Base-by-base conservation (phyloP, 1,140 invertebrate species). In the Drosophila equinoxialis region DNA sequence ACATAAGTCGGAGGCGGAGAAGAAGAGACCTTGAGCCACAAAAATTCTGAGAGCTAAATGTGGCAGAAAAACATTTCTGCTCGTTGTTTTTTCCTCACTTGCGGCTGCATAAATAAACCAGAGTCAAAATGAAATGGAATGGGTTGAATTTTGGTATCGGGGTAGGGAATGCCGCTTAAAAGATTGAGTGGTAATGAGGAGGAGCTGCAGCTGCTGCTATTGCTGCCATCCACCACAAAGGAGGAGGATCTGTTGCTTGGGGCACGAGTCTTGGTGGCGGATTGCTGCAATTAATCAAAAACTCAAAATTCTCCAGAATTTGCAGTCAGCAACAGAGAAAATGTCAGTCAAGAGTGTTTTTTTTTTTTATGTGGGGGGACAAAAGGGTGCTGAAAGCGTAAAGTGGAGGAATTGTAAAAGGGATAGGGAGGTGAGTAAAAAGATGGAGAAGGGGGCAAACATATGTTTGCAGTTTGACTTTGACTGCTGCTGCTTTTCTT, bases 21-120 rank as follows among this genome's bases (percentile, higher is more conserved):
- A 37, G 55, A 42, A 76, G 78, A 75, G 78, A 75, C 77, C 78
- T 81, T 81, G 78, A 71, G 78, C 77, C 77, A 81, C 77, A 81
- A 81, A 80, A 51, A 51, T 51, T 51, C 65, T 79, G 72, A 72
- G 41, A 42, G 75, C 74, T 77, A 77, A 77, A 77, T 77, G 75
- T 77, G 75, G 74, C 75, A 71, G 74, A 77, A 77, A 77, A 77
- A 69, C 39, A 51, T 48, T 65, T 71, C 17, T 35, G 37, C 14
- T 51, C 20, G 6, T 20, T 10, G 11, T 8, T 26, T 23, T n/a
- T 2, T 23, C 30, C 13, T 39, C 10, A 13, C 23, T 30, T 33
- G 68, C 39, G 51, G 68, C 39, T 48, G 51, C 39, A 71, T 51
- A 79, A 74, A 80, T 80, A 80, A 80, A 63, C 77, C 20, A 63